These are phyloP conservation scores for Xanthia togata DNA, from an alignment of 2,888 invertebrate species.

Conservation along the genomic window DNA sequence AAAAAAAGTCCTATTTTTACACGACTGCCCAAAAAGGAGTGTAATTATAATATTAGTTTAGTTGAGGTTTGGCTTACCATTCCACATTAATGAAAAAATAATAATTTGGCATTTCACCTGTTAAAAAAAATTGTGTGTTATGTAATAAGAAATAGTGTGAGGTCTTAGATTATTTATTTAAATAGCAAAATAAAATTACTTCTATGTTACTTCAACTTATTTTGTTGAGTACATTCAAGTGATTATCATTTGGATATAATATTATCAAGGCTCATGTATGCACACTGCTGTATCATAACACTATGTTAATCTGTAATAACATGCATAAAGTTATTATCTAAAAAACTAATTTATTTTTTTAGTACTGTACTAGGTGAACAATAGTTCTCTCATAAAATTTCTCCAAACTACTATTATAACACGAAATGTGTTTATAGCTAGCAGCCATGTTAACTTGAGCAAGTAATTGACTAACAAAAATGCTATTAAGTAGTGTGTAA, in stretches of 20 bases:
- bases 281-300: constrained; percentile 55
- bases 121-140: not conserved
- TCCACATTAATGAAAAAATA: not conserved
- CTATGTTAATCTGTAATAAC: constrained; percentile 58
- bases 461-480: constrained; percentile 60
- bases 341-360: constrained; percentile 18
- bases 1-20: not conserved
- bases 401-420: constrained; percentile 30
- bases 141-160: constrained; percentile 26
- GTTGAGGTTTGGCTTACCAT: not conserved
- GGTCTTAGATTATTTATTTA: constrained; percentile 72
- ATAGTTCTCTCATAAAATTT: constrained; percentile 12
- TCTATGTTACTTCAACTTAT: constrained; percentile 64
- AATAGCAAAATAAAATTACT: constrained; percentile 74
- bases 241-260: constrained; percentile 60
- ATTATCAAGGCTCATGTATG: constrained; percentile 56
- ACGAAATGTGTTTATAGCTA: constrained; percentile 17
- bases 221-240: constrained; percentile 55
- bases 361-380: constrained; percentile 14
- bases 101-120: not conserved
- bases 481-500: constrained; percentile 26
- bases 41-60: not conserved
- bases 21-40: too few relatives aligned
- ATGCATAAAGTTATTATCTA: constrained; percentile 64
- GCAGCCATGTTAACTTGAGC: constrained; percentile 53